Conservation (phyloP, 30 jellyfish, hydroid and myxozoan species). For the Aurelia aurita region DNA sequence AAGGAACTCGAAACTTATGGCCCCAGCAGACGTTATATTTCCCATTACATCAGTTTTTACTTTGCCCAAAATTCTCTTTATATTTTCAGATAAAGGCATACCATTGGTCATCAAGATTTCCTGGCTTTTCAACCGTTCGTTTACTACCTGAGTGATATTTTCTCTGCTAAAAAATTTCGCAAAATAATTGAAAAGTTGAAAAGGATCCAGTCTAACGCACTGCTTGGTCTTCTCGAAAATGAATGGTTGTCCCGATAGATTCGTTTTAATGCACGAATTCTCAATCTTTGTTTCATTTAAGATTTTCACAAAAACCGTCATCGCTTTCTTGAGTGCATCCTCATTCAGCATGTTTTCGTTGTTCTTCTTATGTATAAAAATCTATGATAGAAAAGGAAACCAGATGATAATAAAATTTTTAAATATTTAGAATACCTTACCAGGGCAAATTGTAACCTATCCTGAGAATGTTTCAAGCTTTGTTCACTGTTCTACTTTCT, state of each 20-base stretch:
- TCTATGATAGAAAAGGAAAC: background rate
- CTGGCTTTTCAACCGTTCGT: background rate
- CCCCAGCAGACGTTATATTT: constrained; percentile 1
- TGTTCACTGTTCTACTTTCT: too few relatives aligned
- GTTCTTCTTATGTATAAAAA: background rate
- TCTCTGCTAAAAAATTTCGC: background rate
- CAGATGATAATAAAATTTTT: too few relatives aligned
- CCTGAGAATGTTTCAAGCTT: too few relatives aligned
- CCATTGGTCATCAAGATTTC: constrained; percentile 31
- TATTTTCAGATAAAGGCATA: constrained; percentile 15
- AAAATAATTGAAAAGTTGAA: constrained; percentile 30
- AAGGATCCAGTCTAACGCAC: constrained; percentile 29
- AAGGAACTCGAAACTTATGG: constrained; percentile 4
- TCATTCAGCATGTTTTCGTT: constrained; percentile 8
- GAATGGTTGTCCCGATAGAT: constrained; percentile 1
- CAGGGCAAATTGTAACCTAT: too few relatives aligned
- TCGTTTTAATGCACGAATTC: constrained; percentile 23
- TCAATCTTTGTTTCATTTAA: constrained; percentile 23
- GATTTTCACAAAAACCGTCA: constrained; percentile 18
- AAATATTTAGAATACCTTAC: too few relatives aligned
- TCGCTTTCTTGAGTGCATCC: background rate
- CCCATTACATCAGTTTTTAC: background rate
- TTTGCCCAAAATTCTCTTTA: constrained; percentile 11
- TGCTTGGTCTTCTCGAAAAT: background rate
- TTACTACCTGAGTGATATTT: background rate